A percentile compares a stretch with the other conserved stretches of the same genome.
Conservation (phyloP, 2,797 vertebrate species). For the Clarias laeviceps region DNA sequence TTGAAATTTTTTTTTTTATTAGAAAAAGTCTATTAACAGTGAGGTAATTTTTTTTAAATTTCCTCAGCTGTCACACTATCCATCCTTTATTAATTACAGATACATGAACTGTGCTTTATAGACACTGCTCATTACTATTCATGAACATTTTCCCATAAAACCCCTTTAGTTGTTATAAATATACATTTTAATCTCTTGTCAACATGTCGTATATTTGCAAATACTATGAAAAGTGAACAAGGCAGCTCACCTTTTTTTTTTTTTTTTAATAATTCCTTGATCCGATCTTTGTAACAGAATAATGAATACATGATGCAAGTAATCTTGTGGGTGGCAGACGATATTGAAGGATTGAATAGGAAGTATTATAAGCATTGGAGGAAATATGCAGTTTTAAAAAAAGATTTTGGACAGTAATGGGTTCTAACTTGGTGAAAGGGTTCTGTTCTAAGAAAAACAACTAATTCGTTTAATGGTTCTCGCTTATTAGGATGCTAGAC, state of each 20-base stretch:
- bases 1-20: too few relatives aligned
- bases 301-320: neutral
- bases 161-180: neutral
- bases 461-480: neutral
- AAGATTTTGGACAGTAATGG: neutral
- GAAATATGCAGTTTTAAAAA: neutral
- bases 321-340: neutral
- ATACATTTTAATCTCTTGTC: slow-evolving; percentile 3
- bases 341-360: neutral
- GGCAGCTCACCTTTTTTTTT: neutral
- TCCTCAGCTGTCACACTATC: neutral
- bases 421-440: neutral
- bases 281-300: neutral
- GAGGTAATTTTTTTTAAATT: neutral
- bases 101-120: slow-evolving; percentile 30
- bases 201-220: slow-evolving; percentile 11
- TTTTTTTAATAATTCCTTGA: neutral
- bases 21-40: neutral
- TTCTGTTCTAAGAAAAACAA: neutral
- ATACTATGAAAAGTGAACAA: slow-evolving; percentile 6
- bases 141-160: slow-evolving; percentile 15
- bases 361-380: neutral
- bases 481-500: neutral
- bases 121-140: slow-evolving; percentile 36
- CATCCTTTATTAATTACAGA: slow-evolving; percentile 23